Conservation (phyloP, 2,888 invertebrate species). For the Dione vanillae region DNA sequence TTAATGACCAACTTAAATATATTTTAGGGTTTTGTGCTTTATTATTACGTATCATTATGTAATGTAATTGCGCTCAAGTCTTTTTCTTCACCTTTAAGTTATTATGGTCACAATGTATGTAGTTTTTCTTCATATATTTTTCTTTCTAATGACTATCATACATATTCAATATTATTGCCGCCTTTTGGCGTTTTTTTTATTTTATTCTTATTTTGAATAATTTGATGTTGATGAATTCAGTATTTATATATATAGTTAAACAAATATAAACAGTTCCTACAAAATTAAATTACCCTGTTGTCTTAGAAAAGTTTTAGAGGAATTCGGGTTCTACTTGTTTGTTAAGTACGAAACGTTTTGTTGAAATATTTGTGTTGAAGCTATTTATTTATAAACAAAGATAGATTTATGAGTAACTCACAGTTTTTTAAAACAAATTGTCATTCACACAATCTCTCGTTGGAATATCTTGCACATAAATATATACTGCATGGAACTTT, state of each 20-base stretch:
- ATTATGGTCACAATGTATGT: no score
- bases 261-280: neutral
- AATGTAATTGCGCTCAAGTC: neutral
- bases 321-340: slow-evolving; percentile 4
- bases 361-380: neutral
- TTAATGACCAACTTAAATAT: slow-evolving; percentile 19
- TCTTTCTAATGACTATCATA: no score
- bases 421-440: neutral
- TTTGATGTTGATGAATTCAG: neutral
- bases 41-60: slow-evolving; percentile 11
- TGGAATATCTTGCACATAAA: no score
- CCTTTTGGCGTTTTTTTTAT: neutral
- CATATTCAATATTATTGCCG: no score
- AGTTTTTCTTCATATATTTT: no score
- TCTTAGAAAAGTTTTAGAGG: slow-evolving; percentile 11
- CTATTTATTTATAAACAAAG: neutral
- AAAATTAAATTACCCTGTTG: neutral
- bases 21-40: slow-evolving; percentile 24
- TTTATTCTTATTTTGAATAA: neutral
- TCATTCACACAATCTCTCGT: no score
- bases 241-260: neutral
- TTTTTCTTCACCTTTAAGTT: no score
- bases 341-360: slow-evolving; percentile 3
- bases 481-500: no score
- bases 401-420: neutral